Base-by-base conservation (phyloP, 2,888 invertebrate species). In the Altica lythri region DNA sequence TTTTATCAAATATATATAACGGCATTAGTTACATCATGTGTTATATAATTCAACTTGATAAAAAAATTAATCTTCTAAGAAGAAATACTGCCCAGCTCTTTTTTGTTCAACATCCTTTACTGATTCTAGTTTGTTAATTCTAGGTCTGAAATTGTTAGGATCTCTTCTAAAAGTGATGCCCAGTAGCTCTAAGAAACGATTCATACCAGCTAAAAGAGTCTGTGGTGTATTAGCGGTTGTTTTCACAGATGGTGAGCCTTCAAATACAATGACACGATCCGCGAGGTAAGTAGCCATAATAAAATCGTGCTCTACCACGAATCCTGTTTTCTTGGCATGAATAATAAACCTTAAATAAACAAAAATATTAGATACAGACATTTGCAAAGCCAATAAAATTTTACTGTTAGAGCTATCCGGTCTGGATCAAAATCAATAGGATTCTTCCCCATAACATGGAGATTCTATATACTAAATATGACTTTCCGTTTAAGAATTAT, bases 231-330 rank as follows among this genome's bases (percentile, higher is more conserved):
- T 92, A 1, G 99, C 99, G 0, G 83, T 84, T 1, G 98, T 94
- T 55, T 86, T 77, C 1, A 95, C 84, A 0, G 97, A 96, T 0
- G 99, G 98, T 34, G 80, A 79, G 40, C 99, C 99, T 72, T 98
- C 98, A 75, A 99, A 97, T 42, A 99, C 98, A 64, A 99, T 96
- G 2, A 99, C 99, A 34, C 98, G 86, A 77, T 99, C 99, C 1
- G 98, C 95, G 59, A 96, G 82, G 77, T 99, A 99, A 0, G 99
- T 99, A 10, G 98, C 98, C 99, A 99, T 99, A 64, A 99, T 99
- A 77, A 99, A 99, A 81, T 99, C 98, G 87, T 99, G 99, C 86
- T 99, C 99, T 1, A 99, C 99, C 10, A 99, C 91, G 76, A 99
- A 99, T 8, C 98, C 99, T 4, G 99, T 99, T 77, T 98, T 95